Evolutionary conservation across 1,140 invertebrate genomes (phyloP), one percentile per base, ranked within the genome.

Genomic region (Hermetia illucens): DNA sequence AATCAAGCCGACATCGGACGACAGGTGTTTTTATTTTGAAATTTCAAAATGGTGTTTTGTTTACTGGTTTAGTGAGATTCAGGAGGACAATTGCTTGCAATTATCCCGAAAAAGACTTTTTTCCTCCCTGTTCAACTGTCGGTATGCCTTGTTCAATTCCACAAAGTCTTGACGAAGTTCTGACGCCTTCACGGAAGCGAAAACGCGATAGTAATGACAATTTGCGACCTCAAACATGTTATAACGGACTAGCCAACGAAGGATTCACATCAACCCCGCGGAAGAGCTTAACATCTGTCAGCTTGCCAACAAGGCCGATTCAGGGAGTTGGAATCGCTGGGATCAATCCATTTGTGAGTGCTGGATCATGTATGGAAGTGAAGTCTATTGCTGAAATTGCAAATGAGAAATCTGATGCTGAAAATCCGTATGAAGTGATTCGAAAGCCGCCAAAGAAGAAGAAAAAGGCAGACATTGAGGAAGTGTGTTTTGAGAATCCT

Each of bases 381-480:
- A 59, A 59, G 42, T 59, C 56, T 2, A 59, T 59, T 30, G 39
- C 49, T 3, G 52, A 55, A 21, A 35, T 59, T 24, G 44, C 44
- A 9, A 24, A 15, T 30, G 33, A 32, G 13, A 32, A 25, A 25
- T 27, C 27, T 37, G 8, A 22, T n/a, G 18, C 43, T 12, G 22
- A 33, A 0, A 61, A 61, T 49, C 57, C 57, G 4, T 61, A 47
- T 36, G 58, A 61, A 36, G 57, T 61, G 3, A 36, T 50, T 25
- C 53, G 58, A 15, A 56, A 61, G 30, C 55, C 57, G 1, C 45
- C 49, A 1, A 59, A 59, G 38, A 61, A 58, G 19, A 61, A 58
- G 36, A 60, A 60, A 34, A 33, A 40, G 3, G 3, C 36, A 1
- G 37, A 41, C 19, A 18, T 41, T 3, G 52, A 50, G 3, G 46